Evolutionary conservation across 2,113 vertebrate genomes (phyloP).

Genomic region (Poicephalus gulielmi): DNA sequence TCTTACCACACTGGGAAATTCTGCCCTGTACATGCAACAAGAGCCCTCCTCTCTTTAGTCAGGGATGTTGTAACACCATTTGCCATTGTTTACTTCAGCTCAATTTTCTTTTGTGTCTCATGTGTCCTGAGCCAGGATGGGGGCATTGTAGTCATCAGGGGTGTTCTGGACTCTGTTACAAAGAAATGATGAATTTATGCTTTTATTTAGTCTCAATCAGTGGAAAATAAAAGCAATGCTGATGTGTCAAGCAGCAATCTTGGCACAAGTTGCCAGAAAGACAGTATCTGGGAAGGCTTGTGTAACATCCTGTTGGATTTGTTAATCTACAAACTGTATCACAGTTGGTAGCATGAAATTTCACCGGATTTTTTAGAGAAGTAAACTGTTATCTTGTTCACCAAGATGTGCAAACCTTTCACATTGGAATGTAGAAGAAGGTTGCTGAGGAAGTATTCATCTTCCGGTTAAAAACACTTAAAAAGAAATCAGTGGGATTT

Average conservation of each 20-base stretch:
- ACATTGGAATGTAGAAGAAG: neutral
- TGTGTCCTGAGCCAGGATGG: neutral
- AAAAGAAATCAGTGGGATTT: neutral
- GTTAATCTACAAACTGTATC: neutral
- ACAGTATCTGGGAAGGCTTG: neutral
- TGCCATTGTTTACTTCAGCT: neutral
- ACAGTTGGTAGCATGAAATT: neutral
- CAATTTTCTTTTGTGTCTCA: neutral
- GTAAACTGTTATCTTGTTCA: neutral
- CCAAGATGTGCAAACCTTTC: neutral
- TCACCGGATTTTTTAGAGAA: neutral
- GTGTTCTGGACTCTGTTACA: conserved; percentile 14
- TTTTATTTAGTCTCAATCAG: neutral
- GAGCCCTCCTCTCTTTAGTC: neutral
- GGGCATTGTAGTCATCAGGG: neutral
- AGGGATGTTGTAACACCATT: neutral
- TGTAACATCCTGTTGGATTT: neutral
- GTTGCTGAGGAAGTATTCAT: neutral
- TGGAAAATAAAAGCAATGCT: neutral
- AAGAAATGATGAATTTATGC: neutral
- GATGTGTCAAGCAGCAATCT: neutral
- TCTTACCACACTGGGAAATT: neutral
- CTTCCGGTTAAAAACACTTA: neutral
- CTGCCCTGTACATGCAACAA: neutral
- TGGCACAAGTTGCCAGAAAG: neutral